Conservation (phyloP, 2,113 vertebrate genomes). For the Saccopteryx leptura region DNA sequence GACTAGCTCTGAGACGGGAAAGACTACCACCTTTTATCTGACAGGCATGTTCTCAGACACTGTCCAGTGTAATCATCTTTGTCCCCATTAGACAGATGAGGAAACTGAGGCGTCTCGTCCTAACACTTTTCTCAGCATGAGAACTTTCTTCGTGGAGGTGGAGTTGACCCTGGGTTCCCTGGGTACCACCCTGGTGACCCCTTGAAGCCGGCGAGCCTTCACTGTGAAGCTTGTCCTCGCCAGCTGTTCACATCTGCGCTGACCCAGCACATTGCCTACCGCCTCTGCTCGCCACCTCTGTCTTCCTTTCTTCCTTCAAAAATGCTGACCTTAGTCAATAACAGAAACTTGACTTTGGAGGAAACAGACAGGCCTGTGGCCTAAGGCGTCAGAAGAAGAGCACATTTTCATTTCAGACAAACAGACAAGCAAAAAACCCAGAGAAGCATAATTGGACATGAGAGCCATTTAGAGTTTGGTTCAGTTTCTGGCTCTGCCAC, state of each 20-base stretch:
- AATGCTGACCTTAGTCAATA: conserved; percentile 57
- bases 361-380: not conserved
- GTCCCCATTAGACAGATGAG: conserved; percentile 46
- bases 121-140: not conserved
- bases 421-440: not conserved
- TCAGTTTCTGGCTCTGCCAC: not conserved
- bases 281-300: conserved; percentile 66
- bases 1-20: not conserved
- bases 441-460: not conserved
- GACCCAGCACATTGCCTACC: not conserved
- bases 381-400: not conserved
- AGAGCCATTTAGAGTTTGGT: not conserved
- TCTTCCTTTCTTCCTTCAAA: conserved; percentile 61
- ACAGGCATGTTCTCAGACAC: not conserved
- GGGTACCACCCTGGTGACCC: not conserved
- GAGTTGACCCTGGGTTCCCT: not conserved
- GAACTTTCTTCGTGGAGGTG: not conserved
- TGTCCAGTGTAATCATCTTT: not conserved
- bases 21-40: no score
- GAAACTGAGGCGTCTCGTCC: not conserved
- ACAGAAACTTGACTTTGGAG: conserved; percentile 29
- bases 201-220: not conserved
- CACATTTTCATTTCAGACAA: not conserved
- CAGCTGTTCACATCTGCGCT: conserved; percentile 50
- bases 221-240: accelerated